Percentiles rank a stretch among this genome's conserved stretches.
Evolutionary conservation across 92 coral and sea anemone genomes (phyloP).

Genomic region (Ricordea florida): DNA sequence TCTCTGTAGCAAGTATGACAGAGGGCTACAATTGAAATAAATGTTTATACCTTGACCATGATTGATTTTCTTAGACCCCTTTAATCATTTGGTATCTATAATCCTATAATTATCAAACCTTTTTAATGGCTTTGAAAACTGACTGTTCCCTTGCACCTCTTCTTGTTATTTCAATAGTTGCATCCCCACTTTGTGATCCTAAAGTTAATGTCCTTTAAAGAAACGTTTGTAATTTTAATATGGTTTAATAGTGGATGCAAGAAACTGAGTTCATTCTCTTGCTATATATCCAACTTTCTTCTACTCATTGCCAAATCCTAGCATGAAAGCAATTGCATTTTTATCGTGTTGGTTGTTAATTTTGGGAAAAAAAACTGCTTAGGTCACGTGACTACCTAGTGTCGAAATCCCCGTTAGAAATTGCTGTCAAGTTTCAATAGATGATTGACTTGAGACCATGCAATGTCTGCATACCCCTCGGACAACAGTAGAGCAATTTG

Average conservation of each 20-base stretch:
- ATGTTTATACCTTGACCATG: too few species aligned
- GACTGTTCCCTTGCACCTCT: not conserved
- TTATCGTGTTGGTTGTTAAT: conserved; percentile 2
- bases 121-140: not conserved
- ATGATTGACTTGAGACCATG: too few species aligned
- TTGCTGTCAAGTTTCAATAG: too few species aligned
- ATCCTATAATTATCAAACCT: too few species aligned
- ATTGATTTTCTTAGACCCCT: too few species aligned
- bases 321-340: not conserved
- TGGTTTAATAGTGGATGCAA: not conserved
- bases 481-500: not conserved
- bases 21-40: too few species aligned
- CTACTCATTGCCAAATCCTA: conserved; percentile 7
- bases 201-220: not conserved
- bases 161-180: not conserved
- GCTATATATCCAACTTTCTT: conserved; percentile 29
- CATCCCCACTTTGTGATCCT: not conserved
- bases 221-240: not conserved
- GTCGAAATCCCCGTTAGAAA: too few species aligned
- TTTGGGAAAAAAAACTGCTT: conserved; percentile 15
- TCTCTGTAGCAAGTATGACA: too few species aligned
- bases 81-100: too few species aligned
- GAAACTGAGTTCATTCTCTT: conserved; percentile 6
- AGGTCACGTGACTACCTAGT: too few species aligned
- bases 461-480: not conserved